These are phyloP conservation scores for Tragelaphus imberbis DNA, from an alignment of 2,113 vertebrate species.

Conservation along the genomic window DNA sequence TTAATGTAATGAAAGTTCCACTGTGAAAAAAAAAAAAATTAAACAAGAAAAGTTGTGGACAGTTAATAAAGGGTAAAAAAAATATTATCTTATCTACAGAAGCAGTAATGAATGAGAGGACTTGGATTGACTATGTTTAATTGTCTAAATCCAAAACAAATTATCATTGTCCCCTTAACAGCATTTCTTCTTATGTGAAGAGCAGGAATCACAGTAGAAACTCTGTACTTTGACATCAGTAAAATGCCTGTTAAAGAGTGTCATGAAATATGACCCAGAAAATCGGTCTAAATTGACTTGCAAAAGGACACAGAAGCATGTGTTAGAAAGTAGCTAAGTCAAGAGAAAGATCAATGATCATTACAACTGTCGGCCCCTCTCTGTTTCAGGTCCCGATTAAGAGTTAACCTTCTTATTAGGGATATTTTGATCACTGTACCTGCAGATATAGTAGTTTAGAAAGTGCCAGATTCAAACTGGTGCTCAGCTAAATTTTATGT, in stretches of 20 bases:
- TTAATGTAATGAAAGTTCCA: background rate
- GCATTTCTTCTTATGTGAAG: background rate
- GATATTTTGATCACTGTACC: background rate
- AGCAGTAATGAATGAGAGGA: background rate
- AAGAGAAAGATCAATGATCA: constrained; percentile 14
- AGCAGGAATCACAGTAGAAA: background rate
- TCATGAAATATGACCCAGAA: constrained; percentile 53
- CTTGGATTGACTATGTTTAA: background rate
- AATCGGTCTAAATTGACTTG: constrained; percentile 60
- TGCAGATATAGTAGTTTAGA: background rate
- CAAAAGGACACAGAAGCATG: background rate
- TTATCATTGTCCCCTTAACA: constrained; percentile 13
- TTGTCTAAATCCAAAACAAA: constrained; percentile 46
- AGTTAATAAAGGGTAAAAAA: background rate
- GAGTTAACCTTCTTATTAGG: constrained; percentile 36
- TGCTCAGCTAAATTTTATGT: background rate
- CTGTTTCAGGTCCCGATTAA: background rate
- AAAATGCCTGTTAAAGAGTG: constrained; percentile 44
- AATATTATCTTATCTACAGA: background rate
- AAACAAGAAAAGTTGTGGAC: background rate
- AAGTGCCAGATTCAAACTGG: background rate
- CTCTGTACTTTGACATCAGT: constrained; percentile 17
- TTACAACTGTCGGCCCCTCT: background rate
- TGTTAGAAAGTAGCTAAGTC: constrained; percentile 41
- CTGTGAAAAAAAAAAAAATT: background rate